Evolutionary conservation across 2,113 vertebrate species (phyloP).

Genomic region (Alexandromys fortis): DNA sequence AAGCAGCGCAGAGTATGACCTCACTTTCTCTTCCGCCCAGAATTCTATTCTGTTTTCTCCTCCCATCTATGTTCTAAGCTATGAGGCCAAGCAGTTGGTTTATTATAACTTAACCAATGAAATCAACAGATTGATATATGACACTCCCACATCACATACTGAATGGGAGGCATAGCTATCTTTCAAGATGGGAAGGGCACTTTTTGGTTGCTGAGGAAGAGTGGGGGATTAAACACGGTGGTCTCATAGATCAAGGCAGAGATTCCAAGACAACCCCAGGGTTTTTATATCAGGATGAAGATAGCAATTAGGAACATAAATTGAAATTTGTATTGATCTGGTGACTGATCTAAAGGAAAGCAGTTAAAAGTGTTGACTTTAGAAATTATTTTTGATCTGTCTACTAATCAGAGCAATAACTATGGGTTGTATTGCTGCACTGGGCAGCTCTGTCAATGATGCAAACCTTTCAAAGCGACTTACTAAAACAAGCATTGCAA

Average conservation of each 20-base stretch:
- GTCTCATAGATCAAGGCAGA: not conserved
- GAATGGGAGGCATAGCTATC: not conserved
- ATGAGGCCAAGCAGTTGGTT: too few relatives aligned
- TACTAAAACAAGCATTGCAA: conserved; percentile 43
- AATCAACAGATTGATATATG: too few relatives aligned
- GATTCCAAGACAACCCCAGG: not conserved
- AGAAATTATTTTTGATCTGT: not conserved
- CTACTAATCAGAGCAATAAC: not conserved
- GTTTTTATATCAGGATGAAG: not conserved
- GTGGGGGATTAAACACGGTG: not conserved
- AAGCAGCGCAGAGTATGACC: too few relatives aligned
- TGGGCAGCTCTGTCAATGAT: not conserved
- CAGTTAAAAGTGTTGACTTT: not conserved
- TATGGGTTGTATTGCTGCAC: not conserved
- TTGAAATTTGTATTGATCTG: not conserved
- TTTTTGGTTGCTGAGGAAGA: not conserved
- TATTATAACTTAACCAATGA: too few relatives aligned
- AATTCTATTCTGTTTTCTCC: too few relatives aligned
- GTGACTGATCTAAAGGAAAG: not conserved
- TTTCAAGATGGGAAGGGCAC: not conserved
- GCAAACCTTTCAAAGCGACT: not conserved
- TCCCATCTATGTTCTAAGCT: too few relatives aligned
- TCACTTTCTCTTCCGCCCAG: too few relatives aligned
- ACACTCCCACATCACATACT: too few relatives aligned
- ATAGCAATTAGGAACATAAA: not conserved